A percentile compares a stretch with the other conserved stretches of the same genome.
Conservation (phyloP, 2,113 vertebrate species). For the Rallus limicola region DNA sequence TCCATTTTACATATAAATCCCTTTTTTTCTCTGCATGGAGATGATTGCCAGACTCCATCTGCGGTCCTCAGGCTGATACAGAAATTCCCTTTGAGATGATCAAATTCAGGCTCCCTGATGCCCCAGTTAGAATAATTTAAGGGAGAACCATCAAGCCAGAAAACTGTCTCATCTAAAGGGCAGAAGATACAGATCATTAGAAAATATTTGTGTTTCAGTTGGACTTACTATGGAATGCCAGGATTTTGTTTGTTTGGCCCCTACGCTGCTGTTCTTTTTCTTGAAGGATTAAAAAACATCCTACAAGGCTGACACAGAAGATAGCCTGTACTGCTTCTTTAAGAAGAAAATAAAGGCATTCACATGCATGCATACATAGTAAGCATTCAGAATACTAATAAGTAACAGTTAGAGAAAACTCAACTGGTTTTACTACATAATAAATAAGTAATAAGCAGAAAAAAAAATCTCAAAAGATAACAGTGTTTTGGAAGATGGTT, state of each 20-base stretch:
- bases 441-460: background rate
- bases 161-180: constrained; percentile 77
- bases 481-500: background rate
- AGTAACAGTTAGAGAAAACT: background rate
- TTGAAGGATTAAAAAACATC: background rate
- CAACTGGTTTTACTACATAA: background rate
- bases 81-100: constrained; percentile 66
- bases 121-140: constrained; percentile 88
- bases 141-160: constrained; percentile 86
- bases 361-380: background rate
- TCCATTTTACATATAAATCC: constrained; percentile 90
- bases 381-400: background rate
- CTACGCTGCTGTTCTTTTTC: background rate
- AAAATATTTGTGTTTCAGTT: background rate
- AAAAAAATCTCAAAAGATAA: background rate
- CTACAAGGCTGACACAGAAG: background rate
- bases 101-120: constrained; percentile 75
- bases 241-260: background rate
- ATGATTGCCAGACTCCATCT: constrained; percentile 85
- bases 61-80: constrained; percentile 81
- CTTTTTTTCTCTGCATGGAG: constrained; percentile 77
- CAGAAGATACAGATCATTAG: constrained; percentile 1
- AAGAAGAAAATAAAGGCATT: background rate
- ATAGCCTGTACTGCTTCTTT: background rate
- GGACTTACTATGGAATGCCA: background rate